Conservation (phyloP, 37 sponge, comb jelly and placozoan genomes). For the Tethya wilhelma region DNA sequence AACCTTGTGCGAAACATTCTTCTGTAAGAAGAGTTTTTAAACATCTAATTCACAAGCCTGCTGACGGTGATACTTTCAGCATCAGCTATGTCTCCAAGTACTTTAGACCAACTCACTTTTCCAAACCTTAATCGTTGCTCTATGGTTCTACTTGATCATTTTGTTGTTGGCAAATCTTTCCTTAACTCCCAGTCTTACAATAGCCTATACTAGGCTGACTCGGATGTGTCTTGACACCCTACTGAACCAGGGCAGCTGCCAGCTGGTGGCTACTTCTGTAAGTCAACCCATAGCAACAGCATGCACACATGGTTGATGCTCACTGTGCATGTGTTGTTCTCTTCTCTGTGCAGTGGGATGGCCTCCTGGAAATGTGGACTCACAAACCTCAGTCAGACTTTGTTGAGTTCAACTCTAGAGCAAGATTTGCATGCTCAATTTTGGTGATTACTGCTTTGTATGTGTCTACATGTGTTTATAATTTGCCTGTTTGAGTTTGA, state of each 20-base stretch:
- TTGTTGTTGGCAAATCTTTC: slow-evolving; percentile 11
- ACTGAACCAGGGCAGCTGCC: slow-evolving; percentile 50
- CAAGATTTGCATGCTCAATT: background rate
- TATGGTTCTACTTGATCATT: background rate
- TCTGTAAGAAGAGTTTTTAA: no score
- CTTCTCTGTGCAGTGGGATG: slow-evolving; percentile 57
- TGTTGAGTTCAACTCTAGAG: background rate
- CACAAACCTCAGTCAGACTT: slow-evolving; percentile 13
- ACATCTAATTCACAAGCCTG: no score
- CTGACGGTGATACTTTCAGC: no score
- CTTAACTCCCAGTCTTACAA: slow-evolving; percentile 34
- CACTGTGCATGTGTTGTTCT: background rate
- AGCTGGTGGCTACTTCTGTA: slow-evolving; percentile 63
- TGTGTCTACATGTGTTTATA: no score
- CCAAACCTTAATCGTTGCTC: background rate
- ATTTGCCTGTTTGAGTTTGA: no score
- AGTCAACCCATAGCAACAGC: no score
- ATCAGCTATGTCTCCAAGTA: background rate
- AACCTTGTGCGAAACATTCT: no score
- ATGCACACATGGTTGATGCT: background rate
- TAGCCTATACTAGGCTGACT: slow-evolving; percentile 44
- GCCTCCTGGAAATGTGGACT: slow-evolving; percentile 58
- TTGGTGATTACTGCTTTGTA: no score
- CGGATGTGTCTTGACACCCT: slow-evolving; percentile 91
- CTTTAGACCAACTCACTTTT: background rate